Base-by-base conservation (phyloP, 30 jellyfish, hydroid and myxozoan species). In the Chrysaora quinquecirrha region DNA sequence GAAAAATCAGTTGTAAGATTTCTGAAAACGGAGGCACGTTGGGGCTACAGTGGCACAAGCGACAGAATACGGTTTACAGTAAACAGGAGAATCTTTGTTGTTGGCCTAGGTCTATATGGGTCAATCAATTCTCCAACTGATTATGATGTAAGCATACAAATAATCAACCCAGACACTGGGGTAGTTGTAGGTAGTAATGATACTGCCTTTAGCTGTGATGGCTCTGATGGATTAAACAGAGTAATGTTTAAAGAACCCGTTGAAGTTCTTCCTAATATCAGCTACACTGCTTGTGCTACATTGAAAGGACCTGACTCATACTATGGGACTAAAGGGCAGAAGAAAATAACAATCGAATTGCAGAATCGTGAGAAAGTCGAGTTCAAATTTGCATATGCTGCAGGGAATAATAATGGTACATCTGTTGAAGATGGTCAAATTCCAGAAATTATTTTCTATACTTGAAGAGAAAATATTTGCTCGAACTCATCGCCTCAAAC, bases 41-140 rank as follows among this genome's bases (percentile, higher is more conserved):
- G 99, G 99, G 99, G 99, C 54, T 94, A 94, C 66, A 94, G 99
- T 82, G 99, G 99, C 19, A 94, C 99, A n/a, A 94, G 99, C 56
- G 99, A 94, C 80, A 71, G 99, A 21, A 94, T 94, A 20, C 82
- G 85, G 54, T 94, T 94, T 73, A 74, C 80, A 16, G 99, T 88
- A 14, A 94, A 87, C 61, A 73, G 97, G 25, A 50, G 97, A 29
- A 94, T 94, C 34, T 94, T 85, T 71, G 99, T 94, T 28, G 99
- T 94, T 83, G 99, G 99, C 0, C 73, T 94, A 54, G 99, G 99
- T n/a, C 77, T 94, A 54, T 94, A 94, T 78, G 99, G 99, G 27
- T 94, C 99, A 23, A 94, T 94, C 46, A 94, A 94, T 67, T 87
- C 88, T 14, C 97, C 99, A 34, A 85, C 99, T 0, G 99, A 94